Percentiles rank a stretch among this genome's conserved stretches.
Conservation (phyloP, 2,888 invertebrate genomes). For the Chymomyza caudatula region DNA sequence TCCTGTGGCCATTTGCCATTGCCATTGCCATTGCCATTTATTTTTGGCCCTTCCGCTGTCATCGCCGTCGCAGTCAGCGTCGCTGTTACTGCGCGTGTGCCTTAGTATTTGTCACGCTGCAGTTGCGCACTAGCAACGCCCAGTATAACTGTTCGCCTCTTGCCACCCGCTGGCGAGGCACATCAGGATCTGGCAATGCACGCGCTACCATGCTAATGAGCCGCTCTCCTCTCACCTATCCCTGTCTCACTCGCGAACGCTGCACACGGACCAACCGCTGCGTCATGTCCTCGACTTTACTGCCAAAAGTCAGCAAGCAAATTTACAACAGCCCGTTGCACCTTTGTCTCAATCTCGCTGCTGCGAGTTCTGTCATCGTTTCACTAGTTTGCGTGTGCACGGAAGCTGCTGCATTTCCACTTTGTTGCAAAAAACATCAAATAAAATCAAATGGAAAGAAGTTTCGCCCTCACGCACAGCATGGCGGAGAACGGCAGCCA, state of each 20-base stretch:
- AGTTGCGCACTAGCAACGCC: conserved; percentile 9
- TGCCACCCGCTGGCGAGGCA: conserved; percentile 34
- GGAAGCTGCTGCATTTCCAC: conserved; percentile 1
- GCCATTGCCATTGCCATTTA: background rate
- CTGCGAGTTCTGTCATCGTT: background rate
- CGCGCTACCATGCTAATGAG: conserved; percentile 48
- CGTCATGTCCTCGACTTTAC: conserved; percentile 49
- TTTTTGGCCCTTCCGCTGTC: background rate
- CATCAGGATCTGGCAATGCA: conserved; percentile 22
- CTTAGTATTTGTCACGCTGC: conserved; percentile 15
- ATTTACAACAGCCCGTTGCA: background rate
- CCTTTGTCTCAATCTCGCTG: background rate
- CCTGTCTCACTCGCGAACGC: background rate
- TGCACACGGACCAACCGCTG: conserved; percentile 49
- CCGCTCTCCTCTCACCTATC: background rate
- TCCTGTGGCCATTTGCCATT: background rate
- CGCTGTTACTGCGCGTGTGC: conserved; percentile 2
- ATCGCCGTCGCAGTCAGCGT: background rate
- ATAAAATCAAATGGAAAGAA: background rate
- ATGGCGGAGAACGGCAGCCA: background rate
- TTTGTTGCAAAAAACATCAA: background rate
- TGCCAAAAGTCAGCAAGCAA: conserved; percentile 32
- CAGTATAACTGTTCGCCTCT: too few relatives aligned
- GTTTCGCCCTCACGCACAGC: background rate
- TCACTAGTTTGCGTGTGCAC: background rate